Evolutionary conservation across 2,888 invertebrate genomes (phyloP), one percentile per base, ranked within the genome.

Genomic region (Arctia plantaginis): DNA sequence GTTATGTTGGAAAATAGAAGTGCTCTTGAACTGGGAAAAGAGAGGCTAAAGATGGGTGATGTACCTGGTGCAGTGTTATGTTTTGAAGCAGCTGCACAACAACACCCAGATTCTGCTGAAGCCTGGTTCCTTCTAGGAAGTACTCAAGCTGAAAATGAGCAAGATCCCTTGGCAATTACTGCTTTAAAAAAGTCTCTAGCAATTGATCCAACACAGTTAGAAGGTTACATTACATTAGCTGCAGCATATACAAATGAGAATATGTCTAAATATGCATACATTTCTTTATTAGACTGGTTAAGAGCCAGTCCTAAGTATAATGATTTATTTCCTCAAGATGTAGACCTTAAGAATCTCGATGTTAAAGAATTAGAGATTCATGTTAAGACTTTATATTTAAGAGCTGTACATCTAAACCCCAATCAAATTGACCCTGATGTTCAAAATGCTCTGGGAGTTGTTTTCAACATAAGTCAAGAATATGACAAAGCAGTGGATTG

Each of bases 81-180:
- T 88, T 99, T 99, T 94, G 99, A 99, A 94, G 98, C 99, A 71
- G 99, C 99, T 18, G 99, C 97, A 6, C 98, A 98, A 88, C 97
- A 98, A 89, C 96, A 98, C 69, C 97, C 98, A 3, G 96, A 97
- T 70, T 98, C 98, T 87, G 96, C 97, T 0, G 98, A 98, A 92
- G 98, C 98, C 1, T 99, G 99, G 99, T 97, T 98, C 79, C 94
- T 98, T 55, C 94, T 99, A 68, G 99, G 99, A 18, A 98, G 98
- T 71, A 98, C 99, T 47, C 99, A 99, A 92, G 99, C 99, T 62
- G 99, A 99, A 96, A 99, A 99, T 95, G 99, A 99, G 95, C 99
- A 98, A 94, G 99, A 99, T 93, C 98, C 98, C 6, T 96, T 97
- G 83, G 99, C 99, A 18, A 99, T 99, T 86, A 97, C 98, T 67